Percentiles rank a stretch among this genome's conserved stretches.
These are phyloP conservation scores for Heliconius ismenius DNA, from an alignment of 2,888 invertebrate species.

Conservation along the genomic window DNA sequence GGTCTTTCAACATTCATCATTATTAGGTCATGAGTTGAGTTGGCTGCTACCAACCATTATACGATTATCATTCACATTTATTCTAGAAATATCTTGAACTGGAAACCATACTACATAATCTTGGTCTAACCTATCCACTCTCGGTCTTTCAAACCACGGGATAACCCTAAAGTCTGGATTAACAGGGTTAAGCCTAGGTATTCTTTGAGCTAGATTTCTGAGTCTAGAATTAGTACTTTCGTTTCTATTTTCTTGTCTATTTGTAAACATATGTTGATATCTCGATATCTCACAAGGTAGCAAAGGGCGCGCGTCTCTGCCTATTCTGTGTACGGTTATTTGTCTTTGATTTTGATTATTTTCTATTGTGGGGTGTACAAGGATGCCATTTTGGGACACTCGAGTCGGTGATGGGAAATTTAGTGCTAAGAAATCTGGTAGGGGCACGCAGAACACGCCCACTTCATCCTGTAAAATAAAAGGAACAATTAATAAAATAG, in stretches of 20 bases:
- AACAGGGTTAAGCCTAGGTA: constrained; percentile 62
- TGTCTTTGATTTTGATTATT: constrained; percentile 63
- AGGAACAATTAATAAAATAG: background rate
- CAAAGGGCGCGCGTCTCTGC: constrained; percentile 80
- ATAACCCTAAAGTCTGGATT: constrained; percentile 59
- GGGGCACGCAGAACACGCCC: constrained; percentile 71
- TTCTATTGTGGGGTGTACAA: constrained; percentile 54
- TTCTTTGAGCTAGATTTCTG: constrained; percentile 61
- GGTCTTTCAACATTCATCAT: constrained; percentile 19
- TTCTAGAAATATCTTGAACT: constrained; percentile 60
- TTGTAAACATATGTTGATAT: constrained; percentile 73
- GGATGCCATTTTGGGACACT: constrained; percentile 53
- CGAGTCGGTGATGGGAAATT: constrained; percentile 61
- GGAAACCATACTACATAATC: constrained; percentile 66
- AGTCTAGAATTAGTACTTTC: constrained; percentile 60
- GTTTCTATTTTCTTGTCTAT: constrained; percentile 51
- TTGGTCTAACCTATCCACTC: constrained; percentile 47
- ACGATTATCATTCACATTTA: constrained; percentile 48
- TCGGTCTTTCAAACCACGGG: constrained; percentile 61
- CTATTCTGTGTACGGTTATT: constrained; percentile 81
- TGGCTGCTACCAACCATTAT: constrained; percentile 51
- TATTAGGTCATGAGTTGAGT: constrained; percentile 52
- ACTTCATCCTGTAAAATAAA: constrained; percentile 67
- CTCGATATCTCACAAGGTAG: constrained; percentile 76
- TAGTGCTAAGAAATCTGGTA: constrained; percentile 69